Evolutionary conservation across 1,140 invertebrate genomes (phyloP), one percentile per base, ranked within the genome.

Genomic region (Tachypleus tridentatus): DNA sequence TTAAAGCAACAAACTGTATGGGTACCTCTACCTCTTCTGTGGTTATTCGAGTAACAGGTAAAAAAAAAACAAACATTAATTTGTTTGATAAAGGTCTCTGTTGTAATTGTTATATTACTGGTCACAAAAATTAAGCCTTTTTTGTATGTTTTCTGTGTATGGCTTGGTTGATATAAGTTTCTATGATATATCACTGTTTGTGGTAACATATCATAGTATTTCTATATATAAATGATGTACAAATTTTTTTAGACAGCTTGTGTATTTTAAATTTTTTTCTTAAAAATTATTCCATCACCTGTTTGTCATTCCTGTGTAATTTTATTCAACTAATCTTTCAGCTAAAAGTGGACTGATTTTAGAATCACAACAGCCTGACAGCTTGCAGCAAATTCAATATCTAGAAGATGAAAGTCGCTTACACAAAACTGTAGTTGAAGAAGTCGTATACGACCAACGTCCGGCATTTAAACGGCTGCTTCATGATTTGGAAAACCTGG

Each of bases 351-450:
- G 85, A 1, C 91, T 97, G 67, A 93, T 97, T 70, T 83, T 86
- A 67, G 95, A 98, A 60, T 92, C 93, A 9, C 93, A 97, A 80
- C 91, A 98, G 70, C 91, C 96, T 75, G 90, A 90, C 75, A 93
- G 93, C 56, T 77, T 93, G 68, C 85, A 91, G 69, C 93, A 94
- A 76, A 93, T 97, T 69, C 87, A 90, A 73, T 87, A 92, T 73
- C 80, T 97, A 62, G 93, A 98, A 77, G 89, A 91, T 76, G 86
- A 88, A 61, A 88, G 87, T 47, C 83, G 87, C 62, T 86, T 86
- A 73, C 87, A 85, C 73, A 82, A 85, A 52, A 81, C 83, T 49
- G 77, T 81, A n/a, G 80, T 81, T 29, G 88, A 91, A 71, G 91
- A 93, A 67, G 78, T 81, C 49, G 82, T 86, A 62, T 78, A 87